These are phyloP conservation scores for Spea multiplicata DNA, from an alignment of 2,113 vertebrate species.

Conservation along the genomic window DNA sequence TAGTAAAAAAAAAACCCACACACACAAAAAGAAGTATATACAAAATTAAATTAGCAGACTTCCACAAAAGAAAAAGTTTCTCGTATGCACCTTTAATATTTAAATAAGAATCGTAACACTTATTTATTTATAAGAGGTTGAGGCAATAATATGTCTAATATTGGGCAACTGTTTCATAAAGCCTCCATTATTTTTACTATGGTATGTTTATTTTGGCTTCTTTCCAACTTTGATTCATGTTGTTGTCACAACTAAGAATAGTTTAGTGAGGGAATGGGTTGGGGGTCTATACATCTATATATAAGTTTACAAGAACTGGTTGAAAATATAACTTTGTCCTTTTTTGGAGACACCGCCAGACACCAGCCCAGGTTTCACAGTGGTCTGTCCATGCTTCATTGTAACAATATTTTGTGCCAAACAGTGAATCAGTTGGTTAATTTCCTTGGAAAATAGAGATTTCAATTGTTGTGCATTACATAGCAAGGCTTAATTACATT, in stretches of 20 bases:
- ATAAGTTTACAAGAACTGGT: neutral
- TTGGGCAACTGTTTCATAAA: conserved; percentile 10
- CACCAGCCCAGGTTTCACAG: no score
- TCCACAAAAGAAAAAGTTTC: no score
- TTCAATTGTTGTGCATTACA: neutral
- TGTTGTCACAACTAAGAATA: conserved; percentile 7
- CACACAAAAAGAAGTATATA: no score
- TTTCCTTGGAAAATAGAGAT: neutral
- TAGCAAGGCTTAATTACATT: conserved; percentile 20
- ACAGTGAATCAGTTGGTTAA: neutral
- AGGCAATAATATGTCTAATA: no score
- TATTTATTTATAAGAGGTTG: no score
- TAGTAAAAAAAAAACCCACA: no score
- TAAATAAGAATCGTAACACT: no score
- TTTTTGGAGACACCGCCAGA: no score
- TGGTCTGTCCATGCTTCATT: no score
- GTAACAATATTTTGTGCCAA: no score
- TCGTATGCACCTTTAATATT: no score
- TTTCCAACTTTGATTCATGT: neutral
- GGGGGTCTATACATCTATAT: neutral
- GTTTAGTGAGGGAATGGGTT: neutral
- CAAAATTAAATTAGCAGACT: no score
- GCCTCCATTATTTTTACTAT: conserved; percentile 8
- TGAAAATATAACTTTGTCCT: conserved; percentile 16
- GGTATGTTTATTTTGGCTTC: conserved; percentile 11